Percentiles rank a stretch among this genome's conserved stretches.
Evolutionary conservation across 2,888 invertebrate species (phyloP).

Genomic region (Polymixis flavicincta): DNA sequence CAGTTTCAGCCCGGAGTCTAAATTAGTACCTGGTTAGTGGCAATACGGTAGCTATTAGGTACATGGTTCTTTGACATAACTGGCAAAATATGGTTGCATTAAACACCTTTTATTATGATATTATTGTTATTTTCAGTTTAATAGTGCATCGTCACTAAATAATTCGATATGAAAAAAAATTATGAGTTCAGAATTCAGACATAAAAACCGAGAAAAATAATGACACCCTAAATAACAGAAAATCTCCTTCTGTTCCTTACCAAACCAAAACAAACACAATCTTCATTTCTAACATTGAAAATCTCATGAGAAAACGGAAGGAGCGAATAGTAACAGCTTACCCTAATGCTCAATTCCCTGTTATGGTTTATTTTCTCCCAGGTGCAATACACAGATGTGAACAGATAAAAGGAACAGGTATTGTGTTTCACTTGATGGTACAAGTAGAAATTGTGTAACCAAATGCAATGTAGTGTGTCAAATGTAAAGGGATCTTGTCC

Average conservation of each 20-base stretch:
- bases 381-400: conserved; percentile 47
- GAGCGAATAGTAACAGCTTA: conserved; percentile 1
- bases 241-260: neutral
- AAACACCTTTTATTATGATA: neutral
- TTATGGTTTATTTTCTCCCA: conserved; percentile 20
- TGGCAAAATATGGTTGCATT: no score
- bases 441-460: conserved; percentile 3
- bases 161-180: neutral
- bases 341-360: conserved; percentile 30
- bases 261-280: neutral
- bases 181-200: neutral
- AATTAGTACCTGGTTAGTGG: no score
- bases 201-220: neutral
- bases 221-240: neutral
- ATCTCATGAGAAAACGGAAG: conserved; percentile 10
- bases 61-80: no score
- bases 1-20: no score
- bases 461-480: no score
- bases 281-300: neutral
- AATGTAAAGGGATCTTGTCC: no score
- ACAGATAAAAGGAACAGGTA: conserved; percentile 24
- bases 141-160: neutral
- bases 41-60: no score
- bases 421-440: conserved; percentile 21
- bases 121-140: neutral